Conservation (phyloP, 92 coral and sea anemone species). For the Paramuricea clavata region DNA sequence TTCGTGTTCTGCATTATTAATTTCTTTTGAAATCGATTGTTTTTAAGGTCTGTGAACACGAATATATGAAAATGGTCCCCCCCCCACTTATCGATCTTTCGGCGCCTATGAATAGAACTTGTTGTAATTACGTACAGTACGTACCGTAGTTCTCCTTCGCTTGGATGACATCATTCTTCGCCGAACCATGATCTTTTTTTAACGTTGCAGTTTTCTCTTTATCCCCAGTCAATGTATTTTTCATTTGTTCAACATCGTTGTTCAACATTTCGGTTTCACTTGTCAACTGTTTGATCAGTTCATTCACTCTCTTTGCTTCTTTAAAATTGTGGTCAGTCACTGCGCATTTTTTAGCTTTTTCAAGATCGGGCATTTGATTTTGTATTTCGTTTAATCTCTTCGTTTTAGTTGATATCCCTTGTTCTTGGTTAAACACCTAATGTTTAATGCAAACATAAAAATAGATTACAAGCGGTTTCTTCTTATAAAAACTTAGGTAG, state of each 20-base stretch:
- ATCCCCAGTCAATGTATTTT: not conserved
- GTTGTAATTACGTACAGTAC: not conserved
- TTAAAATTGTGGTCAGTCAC: constrained; percentile 84
- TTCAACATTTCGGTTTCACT: constrained; percentile 49
- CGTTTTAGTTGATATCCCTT: constrained; percentile 64
- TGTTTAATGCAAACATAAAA: constrained; percentile 57
- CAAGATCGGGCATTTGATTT: constrained; percentile 82
- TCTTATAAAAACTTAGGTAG: too few species aligned
- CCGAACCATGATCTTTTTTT: constrained; percentile 7
- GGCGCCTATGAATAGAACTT: too few species aligned
- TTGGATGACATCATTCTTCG: not conserved
- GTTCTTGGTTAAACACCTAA: constrained; percentile 69
- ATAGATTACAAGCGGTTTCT: not conserved
- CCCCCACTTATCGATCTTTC: too few species aligned
- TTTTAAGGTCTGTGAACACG: too few species aligned
- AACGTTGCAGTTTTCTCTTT: not conserved
- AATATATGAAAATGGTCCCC: too few species aligned
- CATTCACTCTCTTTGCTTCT: constrained; percentile 87
- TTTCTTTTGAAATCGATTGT: too few species aligned
- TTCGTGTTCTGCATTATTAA: too few species aligned
- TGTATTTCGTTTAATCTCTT: constrained; percentile 84
- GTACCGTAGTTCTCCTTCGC: constrained; percentile 29
- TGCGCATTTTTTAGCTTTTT: constrained; percentile 85
- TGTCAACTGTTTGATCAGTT: constrained; percentile 69
- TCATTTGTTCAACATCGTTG: not conserved